Conservation (phyloP, 2,888 invertebrate species). For the Cosmia trapezina region DNA sequence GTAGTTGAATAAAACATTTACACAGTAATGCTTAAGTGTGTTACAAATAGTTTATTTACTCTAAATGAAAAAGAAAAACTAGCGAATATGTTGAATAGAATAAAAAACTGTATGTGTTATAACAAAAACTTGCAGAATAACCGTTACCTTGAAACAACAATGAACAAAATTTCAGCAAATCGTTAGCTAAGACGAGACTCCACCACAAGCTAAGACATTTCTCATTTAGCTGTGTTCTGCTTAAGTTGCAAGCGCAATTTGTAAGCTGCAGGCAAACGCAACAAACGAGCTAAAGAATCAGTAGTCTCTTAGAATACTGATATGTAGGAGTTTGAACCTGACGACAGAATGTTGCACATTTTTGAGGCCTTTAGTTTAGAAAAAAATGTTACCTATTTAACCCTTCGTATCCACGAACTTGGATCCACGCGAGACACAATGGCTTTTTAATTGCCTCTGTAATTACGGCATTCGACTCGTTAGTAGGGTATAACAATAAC, state of each 20-base stretch:
- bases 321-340: constrained; percentile 8
- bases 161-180: constrained; percentile 54
- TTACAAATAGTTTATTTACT: constrained; percentile 14
- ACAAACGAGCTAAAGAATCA: constrained; percentile 42
- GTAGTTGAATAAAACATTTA: constrained; percentile 17
- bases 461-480: too few species aligned
- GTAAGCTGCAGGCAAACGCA: constrained; percentile 39
- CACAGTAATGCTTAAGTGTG: constrained; percentile 5
- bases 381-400: too few species aligned
- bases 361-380: accelerated
- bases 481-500: too few species aligned
- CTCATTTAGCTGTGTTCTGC: constrained; percentile 46
- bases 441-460: too few species aligned
- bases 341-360: constrained; percentile 10
- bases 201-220: constrained; percentile 45
- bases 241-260: constrained; percentile 50
- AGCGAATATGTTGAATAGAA: neutral
- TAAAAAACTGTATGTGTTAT: neutral
- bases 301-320: constrained; percentile 31
- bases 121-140: neutral
- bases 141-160: constrained; percentile 17
- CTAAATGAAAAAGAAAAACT: neutral
- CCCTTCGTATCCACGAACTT: too few species aligned
- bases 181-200: constrained; percentile 43
- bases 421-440: too few species aligned